Conservation (phyloP, 1,140 invertebrate species). For the Plectrocnemia conspersa region DNA sequence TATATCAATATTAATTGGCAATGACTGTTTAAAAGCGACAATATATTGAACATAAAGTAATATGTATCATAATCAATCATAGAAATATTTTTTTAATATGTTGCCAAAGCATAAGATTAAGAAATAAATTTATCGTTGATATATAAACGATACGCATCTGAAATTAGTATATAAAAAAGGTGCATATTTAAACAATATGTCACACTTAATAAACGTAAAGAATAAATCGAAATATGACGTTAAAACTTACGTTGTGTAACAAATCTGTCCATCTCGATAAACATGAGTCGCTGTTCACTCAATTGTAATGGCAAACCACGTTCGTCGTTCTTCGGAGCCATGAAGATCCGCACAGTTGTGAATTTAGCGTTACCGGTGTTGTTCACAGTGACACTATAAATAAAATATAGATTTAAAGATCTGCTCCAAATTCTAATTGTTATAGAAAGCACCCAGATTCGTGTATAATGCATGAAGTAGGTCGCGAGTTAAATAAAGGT, state of each 20-base stretch:
- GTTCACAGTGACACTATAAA: constrained; percentile 59
- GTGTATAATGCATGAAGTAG: too few species aligned
- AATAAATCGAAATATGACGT: too few species aligned
- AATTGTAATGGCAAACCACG: constrained; percentile 61
- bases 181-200: too few species aligned
- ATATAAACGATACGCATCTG: too few species aligned
- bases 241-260: constrained; percentile 53
- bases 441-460: background rate
- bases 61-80: constrained; percentile 13
- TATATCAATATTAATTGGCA: constrained; percentile 7
- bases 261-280: constrained; percentile 78
- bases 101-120: too few species aligned
- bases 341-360: constrained; percentile 71
- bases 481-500: too few species aligned
- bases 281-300: constrained; percentile 63
- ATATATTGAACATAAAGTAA: background rate
- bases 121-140: too few species aligned
- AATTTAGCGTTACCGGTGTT: constrained; percentile 50
- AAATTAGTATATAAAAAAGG: too few species aligned
- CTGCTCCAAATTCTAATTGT: background rate
- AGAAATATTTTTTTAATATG: too few species aligned
- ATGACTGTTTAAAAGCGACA: background rate
- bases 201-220: too few species aligned
- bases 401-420: constrained; percentile 1
- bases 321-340: constrained; percentile 70